Evolutionary conservation across 1,140 invertebrate species (phyloP), one percentile per base, ranked within the genome.

Genomic region (Diplogasteroides magnus): DNA sequence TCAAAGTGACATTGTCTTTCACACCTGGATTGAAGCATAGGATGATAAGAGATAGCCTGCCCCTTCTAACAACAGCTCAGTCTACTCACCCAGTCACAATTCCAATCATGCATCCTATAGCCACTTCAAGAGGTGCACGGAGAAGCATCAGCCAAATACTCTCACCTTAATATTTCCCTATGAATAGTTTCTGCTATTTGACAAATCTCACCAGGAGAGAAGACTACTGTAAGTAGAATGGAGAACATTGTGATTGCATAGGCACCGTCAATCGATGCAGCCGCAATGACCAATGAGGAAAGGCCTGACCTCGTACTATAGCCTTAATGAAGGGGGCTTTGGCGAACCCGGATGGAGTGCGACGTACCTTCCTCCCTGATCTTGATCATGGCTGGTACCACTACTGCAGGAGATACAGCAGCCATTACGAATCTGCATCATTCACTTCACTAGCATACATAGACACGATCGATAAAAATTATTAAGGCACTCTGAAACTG

Each of bases 381-480:
- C 59, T 89, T 86, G 76, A 97, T 89, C 48, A 97, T 86, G 74
- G 90, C 91, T 0, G 94, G 92, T 19, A 97, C 93, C 1, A 96
- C 90, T 2, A 97, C 93, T 15, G 94, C 94, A 0, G 94, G 93
- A 0, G 92, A 94, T 2, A 96, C 93, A 0, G 93, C 93, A 0
- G 91, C 90, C 55, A 94, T 85, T 31, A 94, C 89, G 71, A 90
- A 89, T 25, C 90, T 48, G 37, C 6, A 48, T 6, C 6, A 11
- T 48, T 6, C n/a, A n/a, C n/a, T n/a, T n/a, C n/a, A n/a, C n/a
- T n/a, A n/a, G n/a, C n/a, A n/a, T n/a, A n/a, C n/a, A n/a, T n/a
- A n/a, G n/a, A n/a, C n/a, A n/a, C n/a, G n/a, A n/a, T n/a, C n/a
- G n/a, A n/a, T n/a, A n/a, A n/a, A n/a, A n/a, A n/a, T n/a, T n/a